A percentile compares a stretch with the other conserved stretches of the same genome.
phyloP scores from a whole-genome alignment of 2,797 vertebrate species.

The Loriculus beryllinus region DNA sequence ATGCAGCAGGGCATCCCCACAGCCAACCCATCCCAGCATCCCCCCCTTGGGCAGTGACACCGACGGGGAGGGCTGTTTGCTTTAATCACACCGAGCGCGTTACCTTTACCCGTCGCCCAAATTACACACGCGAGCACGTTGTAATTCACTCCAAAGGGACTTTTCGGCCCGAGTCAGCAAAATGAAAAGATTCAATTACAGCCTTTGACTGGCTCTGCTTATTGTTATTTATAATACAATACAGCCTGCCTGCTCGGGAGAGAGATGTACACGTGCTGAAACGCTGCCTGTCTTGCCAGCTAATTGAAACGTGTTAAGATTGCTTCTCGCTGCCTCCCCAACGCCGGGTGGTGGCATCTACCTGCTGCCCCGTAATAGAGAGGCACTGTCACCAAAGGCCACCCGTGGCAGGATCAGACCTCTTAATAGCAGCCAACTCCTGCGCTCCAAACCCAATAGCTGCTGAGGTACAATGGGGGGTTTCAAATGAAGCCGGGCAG shows the following conservation, averaged over 20 bases:
- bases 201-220: conserved; percentile 56
- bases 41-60: background rate
- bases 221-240: conserved; percentile 72
- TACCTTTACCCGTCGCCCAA: background rate
- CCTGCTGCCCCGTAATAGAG: conserved; percentile 2
- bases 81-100: background rate
- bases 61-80: background rate
- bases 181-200: conserved; percentile 72
- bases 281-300: background rate
- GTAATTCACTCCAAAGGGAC: conserved; percentile 50
- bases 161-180: conserved; percentile 64
- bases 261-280: conserved; percentile 36
- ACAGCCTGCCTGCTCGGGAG: conserved; percentile 2
- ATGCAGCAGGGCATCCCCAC: background rate
- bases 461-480: background rate
- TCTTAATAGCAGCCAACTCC: background rate
- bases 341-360: background rate
- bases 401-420: conserved; percentile 19
- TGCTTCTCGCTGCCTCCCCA: background rate
- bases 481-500: conserved; percentile 1
- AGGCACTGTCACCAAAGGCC: conserved; percentile 3
- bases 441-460: background rate
- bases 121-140: background rate
- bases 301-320: conserved; percentile 49
- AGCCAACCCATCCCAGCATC: background rate